Evolutionary conservation across 37 sponge, comb jelly and placozoan species (phyloP).

Genomic region (Beroe forskalii): DNA sequence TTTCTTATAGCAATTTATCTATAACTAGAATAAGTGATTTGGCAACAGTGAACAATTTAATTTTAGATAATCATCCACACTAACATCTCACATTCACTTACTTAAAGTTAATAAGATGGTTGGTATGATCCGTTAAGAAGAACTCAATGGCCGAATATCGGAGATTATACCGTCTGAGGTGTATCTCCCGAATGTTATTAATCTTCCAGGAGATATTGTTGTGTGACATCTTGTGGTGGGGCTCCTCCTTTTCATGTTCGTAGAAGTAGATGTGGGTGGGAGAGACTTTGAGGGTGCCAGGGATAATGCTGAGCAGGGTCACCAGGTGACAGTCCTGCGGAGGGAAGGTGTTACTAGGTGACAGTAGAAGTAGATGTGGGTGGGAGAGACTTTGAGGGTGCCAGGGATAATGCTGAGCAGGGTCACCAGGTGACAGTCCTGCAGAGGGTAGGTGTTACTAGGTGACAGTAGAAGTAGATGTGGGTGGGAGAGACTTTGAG

Average conservation of each 20-base stretch:
- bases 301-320: slow-evolving; percentile 72
- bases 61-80: no score
- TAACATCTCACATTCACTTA: no score
- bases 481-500: no score
- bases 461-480: no score
- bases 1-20: no score
- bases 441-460: no score
- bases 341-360: slow-evolving; percentile 23
- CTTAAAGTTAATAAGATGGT: slow-evolving; percentile 91
- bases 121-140: slow-evolving; percentile 91
- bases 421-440: no score
- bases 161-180: slow-evolving; percentile 88
- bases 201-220: slow-evolving; percentile 71
- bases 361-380: not conserved
- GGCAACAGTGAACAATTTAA: no score
- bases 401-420: no score
- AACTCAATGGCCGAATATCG: slow-evolving; percentile 85
- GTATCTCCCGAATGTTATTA: slow-evolving; percentile 81
- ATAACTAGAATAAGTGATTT: no score
- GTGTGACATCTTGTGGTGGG: slow-evolving; percentile 42
- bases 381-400: no score
- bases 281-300: slow-evolving; percentile 84
- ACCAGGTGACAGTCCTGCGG: slow-evolving; percentile 75
- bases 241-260: slow-evolving; percentile 18
- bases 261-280: slow-evolving; percentile 80